Percentiles rank a stretch among this genome's conserved stretches.
These are phyloP conservation scores for Pelobates fuscus DNA, from an alignment of 2,113 vertebrate species.

Conservation along the genomic window DNA sequence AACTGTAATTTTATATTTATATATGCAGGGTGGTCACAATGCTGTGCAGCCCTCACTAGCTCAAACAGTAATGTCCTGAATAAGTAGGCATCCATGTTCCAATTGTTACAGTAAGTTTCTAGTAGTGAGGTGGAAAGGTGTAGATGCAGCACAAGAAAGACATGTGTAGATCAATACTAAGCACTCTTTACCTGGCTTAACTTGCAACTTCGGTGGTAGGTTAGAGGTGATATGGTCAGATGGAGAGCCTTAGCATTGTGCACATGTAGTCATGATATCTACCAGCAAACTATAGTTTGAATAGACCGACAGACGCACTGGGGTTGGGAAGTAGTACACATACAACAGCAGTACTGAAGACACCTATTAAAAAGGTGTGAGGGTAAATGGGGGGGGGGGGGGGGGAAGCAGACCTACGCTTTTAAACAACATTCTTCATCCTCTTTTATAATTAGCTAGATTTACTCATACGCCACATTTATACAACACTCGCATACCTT, in stretches of 20 bases:
- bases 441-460: too few relatives aligned
- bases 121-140: neutral
- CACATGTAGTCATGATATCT: conserved; percentile 5
- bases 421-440: conserved; percentile 22
- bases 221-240: neutral
- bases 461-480: neutral
- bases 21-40: too few relatives aligned
- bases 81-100: neutral
- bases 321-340: neutral
- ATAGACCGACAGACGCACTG: neutral
- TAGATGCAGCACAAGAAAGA: neutral
- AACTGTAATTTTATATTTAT: too few relatives aligned
- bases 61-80: neutral
- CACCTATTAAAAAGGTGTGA: neutral
- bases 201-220: conserved; percentile 1
- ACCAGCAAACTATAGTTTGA: neutral
- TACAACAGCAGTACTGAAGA: neutral
- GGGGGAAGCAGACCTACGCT: neutral
- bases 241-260: conserved; percentile 2
- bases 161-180: neutral
- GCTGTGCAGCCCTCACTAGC: neutral
- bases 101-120: neutral
- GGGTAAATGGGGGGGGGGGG: neutral
- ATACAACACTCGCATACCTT: neutral
- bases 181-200: neutral